These are phyloP conservation scores for Gavia stellata DNA, from an alignment of 2,113 vertebrate genomes.

Conservation along the genomic window DNA sequence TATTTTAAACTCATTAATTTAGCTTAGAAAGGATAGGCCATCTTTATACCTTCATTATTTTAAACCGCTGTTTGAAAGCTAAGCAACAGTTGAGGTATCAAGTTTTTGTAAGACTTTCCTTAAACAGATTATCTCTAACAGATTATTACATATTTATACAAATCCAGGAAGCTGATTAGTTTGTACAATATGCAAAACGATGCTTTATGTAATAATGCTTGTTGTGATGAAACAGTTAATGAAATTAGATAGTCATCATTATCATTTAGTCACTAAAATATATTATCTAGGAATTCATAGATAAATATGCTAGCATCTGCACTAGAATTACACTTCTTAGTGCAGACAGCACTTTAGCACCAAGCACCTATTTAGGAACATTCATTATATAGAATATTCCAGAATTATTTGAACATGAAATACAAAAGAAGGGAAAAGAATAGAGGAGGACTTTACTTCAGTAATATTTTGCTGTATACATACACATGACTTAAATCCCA, in stretches of 20 bases:
- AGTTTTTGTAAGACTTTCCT: neutral
- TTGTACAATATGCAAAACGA: neutral
- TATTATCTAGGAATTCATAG: neutral
- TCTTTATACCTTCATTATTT: neutral
- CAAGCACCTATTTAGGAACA: neutral
- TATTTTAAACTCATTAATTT: neutral
- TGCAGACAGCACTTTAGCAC: neutral
- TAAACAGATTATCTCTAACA: neutral
- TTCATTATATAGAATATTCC: neutral
- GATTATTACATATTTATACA: neutral
- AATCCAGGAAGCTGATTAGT: neutral
- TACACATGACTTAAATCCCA: neutral
- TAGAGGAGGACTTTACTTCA: neutral
- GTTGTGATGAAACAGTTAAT: neutral
- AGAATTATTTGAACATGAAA: neutral
- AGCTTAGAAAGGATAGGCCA: neutral
- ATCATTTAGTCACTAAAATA: neutral
- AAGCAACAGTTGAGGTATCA: neutral
- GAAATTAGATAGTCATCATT: neutral
- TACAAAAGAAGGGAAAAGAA: neutral
- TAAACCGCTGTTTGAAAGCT: neutral
- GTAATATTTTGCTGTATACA: neutral
- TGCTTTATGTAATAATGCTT: neutral
- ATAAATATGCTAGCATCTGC: neutral
- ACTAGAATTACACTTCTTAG: neutral